Evolutionary conservation across 1,140 invertebrate species (phyloP), one percentile per base, ranked within the genome.

Genomic region (Dendrolimus punctatus): DNA sequence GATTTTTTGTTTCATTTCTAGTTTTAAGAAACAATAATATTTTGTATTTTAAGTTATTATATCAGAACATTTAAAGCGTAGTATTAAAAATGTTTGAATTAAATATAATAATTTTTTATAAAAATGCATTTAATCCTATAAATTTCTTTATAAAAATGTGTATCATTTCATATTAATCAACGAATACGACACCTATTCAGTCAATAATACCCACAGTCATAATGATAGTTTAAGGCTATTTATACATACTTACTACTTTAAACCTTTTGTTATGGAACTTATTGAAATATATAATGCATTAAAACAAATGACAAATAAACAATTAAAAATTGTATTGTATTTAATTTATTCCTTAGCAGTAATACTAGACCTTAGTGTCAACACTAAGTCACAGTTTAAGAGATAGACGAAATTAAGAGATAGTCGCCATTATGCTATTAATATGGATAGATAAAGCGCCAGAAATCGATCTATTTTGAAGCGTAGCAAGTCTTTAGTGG

Each of bases 221-320:
- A 79, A 66, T 72, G 59, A 74, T 84, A 85, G 76, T 66, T 50
- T 85, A 85, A 83, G 82, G 63, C 71, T 85, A 85, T 84, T 82
- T 85, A 85, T 85, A 23, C 23, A 23, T 23, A 84, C 77, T 71
- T 77, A 81, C 71, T 76, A 71, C 66, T 70, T 76, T 73, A 76
- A 66, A 82, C 76, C 66, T 83, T 85, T 85, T 85, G 80, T 84
- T 85, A 84, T 82, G 68, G 66, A 82, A 83, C 78, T 80, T 83
- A 85, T 83, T 83, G 82, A 51, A 83, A 81, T 79, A 83, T 81
- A 80, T 81, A 80, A 81, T 73, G 72, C 74, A 82, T 85, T 81
- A 75, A 80, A 82, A 82, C 75, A 83, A 85, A 83, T 66, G 73
- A 85, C 73, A 82, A 85, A 80, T 85, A 85, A 82, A 85, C 69